Conservation (phyloP, 1,140 invertebrate genomes). For the Drosophila varians region DNA sequence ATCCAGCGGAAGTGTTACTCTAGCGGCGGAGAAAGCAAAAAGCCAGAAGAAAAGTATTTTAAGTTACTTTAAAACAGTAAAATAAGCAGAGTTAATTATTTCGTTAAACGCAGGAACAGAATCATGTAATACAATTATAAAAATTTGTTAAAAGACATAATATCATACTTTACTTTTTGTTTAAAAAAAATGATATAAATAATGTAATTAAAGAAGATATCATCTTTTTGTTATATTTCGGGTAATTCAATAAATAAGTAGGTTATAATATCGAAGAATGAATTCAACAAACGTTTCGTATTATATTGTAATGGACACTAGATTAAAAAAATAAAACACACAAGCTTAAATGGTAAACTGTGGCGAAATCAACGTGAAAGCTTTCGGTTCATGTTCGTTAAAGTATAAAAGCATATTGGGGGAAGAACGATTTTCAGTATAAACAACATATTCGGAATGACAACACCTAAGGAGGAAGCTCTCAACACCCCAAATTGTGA, state of each 20-base stretch:
- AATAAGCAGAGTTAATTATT: conserved; percentile 26
- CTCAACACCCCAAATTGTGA: conserved; percentile 16
- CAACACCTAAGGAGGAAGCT: not conserved
- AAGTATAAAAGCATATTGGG: conserved; percentile 1
- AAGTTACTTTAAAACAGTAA: conserved; percentile 62
- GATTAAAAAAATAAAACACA: not conserved
- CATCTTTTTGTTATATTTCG: not conserved
- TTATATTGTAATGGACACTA: not conserved
- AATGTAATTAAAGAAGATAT: not conserved
- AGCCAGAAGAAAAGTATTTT: conserved; percentile 51
- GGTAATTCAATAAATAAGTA: not conserved
- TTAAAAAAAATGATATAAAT: conserved; percentile 18
- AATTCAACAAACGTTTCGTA: not conserved
- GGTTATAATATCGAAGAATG: not conserved
- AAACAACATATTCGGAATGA: not conserved
- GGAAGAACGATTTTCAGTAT: not conserved
- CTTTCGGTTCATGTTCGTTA: not conserved
- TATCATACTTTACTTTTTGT: no score
- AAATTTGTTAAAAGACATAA: conserved; percentile 35
- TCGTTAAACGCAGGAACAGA: conserved; percentile 33
- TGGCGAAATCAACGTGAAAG: conserved; percentile 4
- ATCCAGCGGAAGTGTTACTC: conserved; percentile 31
- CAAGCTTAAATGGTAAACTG: not conserved
- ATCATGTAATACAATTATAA: conserved; percentile 21
- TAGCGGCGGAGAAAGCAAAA: conserved; percentile 15